These are phyloP conservation scores for Falco rusticolus DNA, from an alignment of 2,797 vertebrate genomes.

Conservation along the genomic window DNA sequence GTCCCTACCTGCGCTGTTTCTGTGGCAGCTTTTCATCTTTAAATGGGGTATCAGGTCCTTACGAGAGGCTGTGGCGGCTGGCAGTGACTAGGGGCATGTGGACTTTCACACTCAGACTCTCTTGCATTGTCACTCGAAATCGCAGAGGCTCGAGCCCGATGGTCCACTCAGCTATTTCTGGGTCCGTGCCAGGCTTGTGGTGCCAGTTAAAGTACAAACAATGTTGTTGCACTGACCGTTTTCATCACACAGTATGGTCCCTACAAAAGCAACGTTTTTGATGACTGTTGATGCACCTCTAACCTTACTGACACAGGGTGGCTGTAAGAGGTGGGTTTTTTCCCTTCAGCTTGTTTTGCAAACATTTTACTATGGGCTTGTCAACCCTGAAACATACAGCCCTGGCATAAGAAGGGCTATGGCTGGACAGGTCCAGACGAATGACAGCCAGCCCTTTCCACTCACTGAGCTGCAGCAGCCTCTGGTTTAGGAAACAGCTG, in stretches of 20 bases:
- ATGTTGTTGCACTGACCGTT: fast-evolving
- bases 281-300: neutral
- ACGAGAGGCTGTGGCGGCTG: fast-evolving
- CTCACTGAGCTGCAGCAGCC: neutral
- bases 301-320: neutral
- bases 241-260: fast-evolving
- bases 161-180: neutral
- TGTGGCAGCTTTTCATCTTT: neutral
- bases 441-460: neutral
- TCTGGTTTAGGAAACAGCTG: neutral
- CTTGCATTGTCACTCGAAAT: neutral
- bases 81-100: fast-evolving
- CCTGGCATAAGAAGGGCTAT: neutral
- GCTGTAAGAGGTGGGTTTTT: neutral
- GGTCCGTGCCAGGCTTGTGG: neutral
- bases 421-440: neutral
- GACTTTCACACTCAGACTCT: fast-evolving
- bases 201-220: neutral
- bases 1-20: neutral
- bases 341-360: neutral
- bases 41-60: neutral
- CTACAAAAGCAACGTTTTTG: neutral
- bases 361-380: neutral
- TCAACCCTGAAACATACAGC: neutral
- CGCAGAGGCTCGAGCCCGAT: neutral